Conservation (phyloP, 2,888 invertebrate species). For the Noctua janthina region DNA sequence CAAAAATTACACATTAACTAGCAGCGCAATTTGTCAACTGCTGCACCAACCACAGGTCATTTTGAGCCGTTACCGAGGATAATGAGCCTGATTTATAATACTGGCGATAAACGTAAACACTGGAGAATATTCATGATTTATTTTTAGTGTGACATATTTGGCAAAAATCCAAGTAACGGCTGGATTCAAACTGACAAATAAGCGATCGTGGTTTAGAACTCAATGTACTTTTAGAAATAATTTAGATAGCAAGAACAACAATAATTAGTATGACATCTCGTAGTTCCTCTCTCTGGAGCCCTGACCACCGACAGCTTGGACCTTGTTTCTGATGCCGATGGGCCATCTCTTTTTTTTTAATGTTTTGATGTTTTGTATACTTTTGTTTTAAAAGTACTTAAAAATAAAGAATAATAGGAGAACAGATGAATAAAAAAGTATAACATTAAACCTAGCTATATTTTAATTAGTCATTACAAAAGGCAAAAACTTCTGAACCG, state of each 20-base stretch:
- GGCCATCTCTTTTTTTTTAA: too few relatives aligned
- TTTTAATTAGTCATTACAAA: background rate
- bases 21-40: conserved; percentile 44
- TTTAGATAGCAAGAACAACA: background rate
- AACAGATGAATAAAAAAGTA: too few relatives aligned
- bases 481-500: background rate
- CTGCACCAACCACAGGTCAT: conserved; percentile 6
- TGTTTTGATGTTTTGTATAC: too few relatives aligned
- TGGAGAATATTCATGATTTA: conserved; percentile 27
- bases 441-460: background rate
- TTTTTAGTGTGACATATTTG: conserved; percentile 39
- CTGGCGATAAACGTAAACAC: background rate
- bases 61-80: conserved; percentile 7
- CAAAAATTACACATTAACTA: background rate
- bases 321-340: too few relatives aligned
- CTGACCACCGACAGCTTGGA: too few relatives aligned
- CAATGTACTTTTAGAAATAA: background rate
- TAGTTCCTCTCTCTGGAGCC: too few relatives aligned
- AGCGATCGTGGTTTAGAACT: too few relatives aligned
- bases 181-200: background rate
- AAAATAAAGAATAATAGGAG: too few relatives aligned
- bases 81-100: conserved; percentile 39
- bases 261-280: too few relatives aligned
- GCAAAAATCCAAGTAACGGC: conserved; percentile 21
- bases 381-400: too few relatives aligned